Conservation (phyloP, 2,888 invertebrate species). For the Drosophila percnosoma region DNA sequence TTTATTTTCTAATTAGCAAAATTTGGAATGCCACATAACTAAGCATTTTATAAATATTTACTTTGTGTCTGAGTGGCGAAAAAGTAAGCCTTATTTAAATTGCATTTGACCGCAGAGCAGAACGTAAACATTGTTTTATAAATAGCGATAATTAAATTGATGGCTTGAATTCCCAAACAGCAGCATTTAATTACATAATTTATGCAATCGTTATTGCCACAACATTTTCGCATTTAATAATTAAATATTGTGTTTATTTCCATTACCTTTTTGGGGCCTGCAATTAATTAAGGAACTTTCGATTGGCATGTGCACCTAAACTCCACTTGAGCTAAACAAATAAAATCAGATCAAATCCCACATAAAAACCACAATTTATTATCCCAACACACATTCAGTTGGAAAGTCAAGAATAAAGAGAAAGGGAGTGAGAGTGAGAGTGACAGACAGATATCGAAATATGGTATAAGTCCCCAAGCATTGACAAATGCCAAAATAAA, state of each 20-base stretch:
- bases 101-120: constrained; percentile 41
- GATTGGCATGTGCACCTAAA: neutral
- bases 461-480: constrained; percentile 67
- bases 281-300: constrained; percentile 20
- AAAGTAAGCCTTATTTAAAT: constrained; percentile 34
- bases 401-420: neutral
- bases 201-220: constrained; percentile 25
- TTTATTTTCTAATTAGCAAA: constrained; percentile 62
- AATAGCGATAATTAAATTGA: constrained; percentile 68
- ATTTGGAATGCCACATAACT: constrained; percentile 21
- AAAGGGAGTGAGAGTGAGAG: neutral
- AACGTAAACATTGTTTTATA: constrained; percentile 7
- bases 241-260: constrained; percentile 2
- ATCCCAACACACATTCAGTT: constrained; percentile 32
- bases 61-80: neutral
- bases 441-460: constrained; percentile 51
- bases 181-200: constrained; percentile 54
- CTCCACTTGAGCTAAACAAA: constrained; percentile 59
- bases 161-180: constrained; percentile 33
- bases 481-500: constrained; percentile 80
- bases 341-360: constrained; percentile 71
- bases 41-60: constrained; percentile 56
- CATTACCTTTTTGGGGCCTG: neutral
- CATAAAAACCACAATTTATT: constrained; percentile 74
- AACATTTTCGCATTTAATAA: constrained; percentile 10